Conservation (phyloP, 1,140 invertebrate species). For the Solenopsis invicta region DNA sequence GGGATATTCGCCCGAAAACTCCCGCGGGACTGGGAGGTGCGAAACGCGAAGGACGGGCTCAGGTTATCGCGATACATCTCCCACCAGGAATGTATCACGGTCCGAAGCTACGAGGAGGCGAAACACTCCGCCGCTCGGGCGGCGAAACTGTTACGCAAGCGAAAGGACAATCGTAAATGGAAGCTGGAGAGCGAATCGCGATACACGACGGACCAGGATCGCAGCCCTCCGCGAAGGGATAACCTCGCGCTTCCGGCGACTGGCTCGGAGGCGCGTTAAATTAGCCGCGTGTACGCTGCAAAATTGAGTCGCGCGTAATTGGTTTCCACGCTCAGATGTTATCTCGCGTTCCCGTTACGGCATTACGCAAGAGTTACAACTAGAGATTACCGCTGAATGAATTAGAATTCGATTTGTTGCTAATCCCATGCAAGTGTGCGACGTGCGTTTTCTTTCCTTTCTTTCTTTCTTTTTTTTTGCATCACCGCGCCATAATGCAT, state of each 20-base stretch:
- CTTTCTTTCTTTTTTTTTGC: no score
- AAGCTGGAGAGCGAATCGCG: conserved; percentile 81
- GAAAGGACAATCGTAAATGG: conserved; percentile 67
- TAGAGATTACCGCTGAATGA: not conserved
- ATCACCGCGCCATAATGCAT: not conserved
- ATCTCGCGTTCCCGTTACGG: not conserved
- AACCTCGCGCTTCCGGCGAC: not conserved
- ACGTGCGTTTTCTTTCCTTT: not conserved
- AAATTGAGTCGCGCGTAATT: not conserved
- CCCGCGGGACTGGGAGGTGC: conserved; percentile 1
- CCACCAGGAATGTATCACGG: conserved; percentile 76
- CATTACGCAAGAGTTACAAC: not conserved
- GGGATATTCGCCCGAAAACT: not conserved
- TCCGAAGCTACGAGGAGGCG: conserved; percentile 34
- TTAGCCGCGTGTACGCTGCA: not conserved
- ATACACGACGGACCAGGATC: conserved; percentile 81
- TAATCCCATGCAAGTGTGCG: not conserved
- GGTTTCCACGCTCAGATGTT: not conserved
- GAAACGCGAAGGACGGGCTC: conserved; percentile 65
- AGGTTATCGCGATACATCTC: conserved; percentile 79
- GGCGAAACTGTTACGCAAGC: conserved; percentile 17
- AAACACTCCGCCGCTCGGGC: not conserved
- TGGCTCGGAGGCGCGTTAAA: not conserved
- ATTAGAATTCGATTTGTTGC: not conserved
- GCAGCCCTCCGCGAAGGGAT: conserved; percentile 67